These are phyloP conservation scores for Diadumene lineata DNA, from an alignment of 92 coral and sea anemone genomes.

Conservation along the genomic window DNA sequence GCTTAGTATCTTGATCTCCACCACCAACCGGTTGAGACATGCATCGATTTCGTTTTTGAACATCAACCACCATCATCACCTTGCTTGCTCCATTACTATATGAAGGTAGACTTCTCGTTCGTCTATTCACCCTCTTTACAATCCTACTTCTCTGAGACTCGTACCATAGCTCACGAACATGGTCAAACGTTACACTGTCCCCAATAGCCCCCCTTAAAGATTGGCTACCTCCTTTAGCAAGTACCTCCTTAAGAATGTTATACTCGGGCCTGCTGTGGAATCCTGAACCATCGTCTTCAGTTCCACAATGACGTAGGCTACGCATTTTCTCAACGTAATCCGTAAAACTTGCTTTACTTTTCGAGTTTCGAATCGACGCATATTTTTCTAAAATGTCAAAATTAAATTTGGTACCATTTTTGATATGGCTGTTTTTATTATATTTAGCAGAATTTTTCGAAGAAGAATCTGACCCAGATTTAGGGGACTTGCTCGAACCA, in stretches of 20 bases:
- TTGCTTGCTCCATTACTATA: neutral
- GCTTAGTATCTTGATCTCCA: neutral
- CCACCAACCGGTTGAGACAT: constrained; percentile 15
- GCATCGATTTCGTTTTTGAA: neutral
- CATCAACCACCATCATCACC: neutral
- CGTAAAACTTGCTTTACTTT: constrained; percentile 4
- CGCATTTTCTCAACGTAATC: constrained; percentile 28
- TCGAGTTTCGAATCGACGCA: constrained; percentile 24
- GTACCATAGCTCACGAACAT: constrained; percentile 41
- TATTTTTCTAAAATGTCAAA: constrained; percentile 39
- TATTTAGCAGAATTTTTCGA: neutral
- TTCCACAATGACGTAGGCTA: neutral
- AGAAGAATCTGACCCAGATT: neutral
- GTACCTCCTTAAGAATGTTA: neutral
- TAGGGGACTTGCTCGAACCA: no score
- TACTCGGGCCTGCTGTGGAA: neutral
- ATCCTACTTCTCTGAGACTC: constrained; percentile 26
- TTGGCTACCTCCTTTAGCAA: neutral
- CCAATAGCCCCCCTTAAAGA: neutral
- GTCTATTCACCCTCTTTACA: neutral
- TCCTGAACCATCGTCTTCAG: constrained; percentile 3
- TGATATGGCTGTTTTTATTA: neutral
- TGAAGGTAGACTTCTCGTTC: constrained; percentile 15
- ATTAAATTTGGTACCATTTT: constrained; percentile 4
- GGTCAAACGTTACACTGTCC: constrained; percentile 20